These are phyloP conservation scores for Dichetophora obliterata DNA, from an alignment of 2,888 invertebrate species.

Conservation along the genomic window DNA sequence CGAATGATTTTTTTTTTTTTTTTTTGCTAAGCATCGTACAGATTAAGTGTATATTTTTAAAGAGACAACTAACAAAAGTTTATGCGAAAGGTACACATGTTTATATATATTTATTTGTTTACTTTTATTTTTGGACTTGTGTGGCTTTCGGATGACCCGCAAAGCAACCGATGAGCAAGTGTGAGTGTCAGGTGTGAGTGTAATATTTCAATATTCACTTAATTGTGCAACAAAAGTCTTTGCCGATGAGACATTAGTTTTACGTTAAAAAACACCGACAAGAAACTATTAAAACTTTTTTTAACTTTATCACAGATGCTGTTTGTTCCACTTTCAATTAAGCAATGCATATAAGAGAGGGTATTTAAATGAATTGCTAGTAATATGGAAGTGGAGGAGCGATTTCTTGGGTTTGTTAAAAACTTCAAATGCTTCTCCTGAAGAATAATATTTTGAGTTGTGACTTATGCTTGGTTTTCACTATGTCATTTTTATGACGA, in stretches of 20 bases:
- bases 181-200: not conserved
- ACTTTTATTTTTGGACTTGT: not conserved
- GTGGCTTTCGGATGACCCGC: not conserved
- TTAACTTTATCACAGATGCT: not conserved
- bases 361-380: not conserved
- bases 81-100: not conserved
- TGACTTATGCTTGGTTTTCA: too few species aligned
- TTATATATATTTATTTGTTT: too few species aligned
- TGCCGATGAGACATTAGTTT: slow-evolving; percentile 16
- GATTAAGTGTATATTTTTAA: not conserved
- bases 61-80: not conserved
- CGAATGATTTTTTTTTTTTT: not conserved
- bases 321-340: not conserved
- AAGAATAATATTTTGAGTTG: too few species aligned
- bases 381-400: too few species aligned
- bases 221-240: not conserved
- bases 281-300: not conserved
- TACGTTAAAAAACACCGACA: not conserved
- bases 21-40: not conserved
- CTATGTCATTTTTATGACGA: too few species aligned
- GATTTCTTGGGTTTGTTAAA: too few species aligned
- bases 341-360: not conserved
- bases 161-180: not conserved
- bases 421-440: too few species aligned
- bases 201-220: not conserved